Evolutionary conservation across 2,113 vertebrate genomes (phyloP), one percentile per base, ranked within the genome.

Genomic region (Tylochromis polylepis): DNA sequence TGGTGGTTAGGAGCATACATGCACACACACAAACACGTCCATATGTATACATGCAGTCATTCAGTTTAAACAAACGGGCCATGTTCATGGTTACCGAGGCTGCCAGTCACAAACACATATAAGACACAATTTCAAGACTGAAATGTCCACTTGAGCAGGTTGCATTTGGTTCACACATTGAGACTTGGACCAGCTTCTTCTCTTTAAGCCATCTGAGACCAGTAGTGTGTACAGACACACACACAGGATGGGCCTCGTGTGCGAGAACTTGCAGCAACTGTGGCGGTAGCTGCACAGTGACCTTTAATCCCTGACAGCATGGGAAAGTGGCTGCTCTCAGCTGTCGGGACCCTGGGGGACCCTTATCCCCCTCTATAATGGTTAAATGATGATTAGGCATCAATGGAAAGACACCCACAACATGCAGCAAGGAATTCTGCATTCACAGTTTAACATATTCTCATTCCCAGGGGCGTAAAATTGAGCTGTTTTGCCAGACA

Each of bases 301-400:
- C 94, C 92, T 93, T 86, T 94, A 5, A 85, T 87, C 94, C 36
- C 86, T 86, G 91, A 90, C 93, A 90, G 94, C 95, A 94, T 95
- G 92, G 91, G 95, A 95, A 95, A 95, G 95, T 93, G 90, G 91
- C 88, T 51, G 16, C 85, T 78, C 86, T 92, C 92, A 94, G 93
- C 94, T 95, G 91, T 93, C 88, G 56, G 90, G 85, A 62, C 87
- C 80, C 58, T 58, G 24, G 65, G 27, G 51, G 83, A 67, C 62
- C 59, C 36, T 82, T 46, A 56, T 41, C 82, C 84, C 89, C 86
- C 84, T 22, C 81, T 56, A 70, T 90, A 88, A 89, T 89, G 82
- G 85, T 89, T 90, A 85, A 91, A 90, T 18, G 53, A 92, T 90
- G 83, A 93, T 90, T 82, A 78, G 58, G 88, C 86, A 86, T 87